Evolutionary conservation across 2,888 invertebrate species (phyloP), one percentile per base, ranked within the genome.

Genomic region (Trissolcus japonicus): DNA sequence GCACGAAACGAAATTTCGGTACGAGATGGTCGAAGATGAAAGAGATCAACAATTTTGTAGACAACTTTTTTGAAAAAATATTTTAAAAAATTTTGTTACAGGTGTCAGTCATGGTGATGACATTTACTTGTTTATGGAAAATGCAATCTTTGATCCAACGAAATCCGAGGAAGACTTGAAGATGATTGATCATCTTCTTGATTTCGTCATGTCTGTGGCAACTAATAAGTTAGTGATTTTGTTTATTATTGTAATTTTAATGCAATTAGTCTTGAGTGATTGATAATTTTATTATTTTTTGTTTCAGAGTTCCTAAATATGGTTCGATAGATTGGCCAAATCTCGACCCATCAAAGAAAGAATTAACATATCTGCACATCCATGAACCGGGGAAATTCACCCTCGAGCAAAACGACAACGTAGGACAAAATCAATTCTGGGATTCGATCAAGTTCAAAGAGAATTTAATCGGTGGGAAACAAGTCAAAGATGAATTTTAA

Each of bases 51-150:
- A 2, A 19, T 25, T 25, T 25, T 25, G 25, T 25, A 25, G 6
- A 6, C 4, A 21, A 21, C 4, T 21, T 21, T 21, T 21, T 25
- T 6, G 2, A 25, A 9, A 35, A 7, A 35, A 35, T 11, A 29
- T n/a, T 25, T 17, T 46, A 54, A 46, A 9, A 17, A n/a, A 40
- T 57, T 57, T 43, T 11, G 16, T 43, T 59, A 16, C 87, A 92
- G 94, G 94, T 83, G 92, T 91, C 17, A 90, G 92, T 80, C 93
- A 94, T 85, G 93, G 90, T 0, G 93, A 94, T 80, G 94, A 94
- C 81, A 88, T 92, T 2, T 82, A 91, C 25, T 90, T 91, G 56
- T 84, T 93, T n/a, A 89, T 92, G 80, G 90, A 90, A 19, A 86
- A 84, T 7, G 67, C 66, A 6, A 81, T 82, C 46, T 80, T 88